These are phyloP conservation scores for Tenthredo scrophulariae DNA, from an alignment of 2,888 invertebrate genomes.

Conservation along the genomic window DNA sequence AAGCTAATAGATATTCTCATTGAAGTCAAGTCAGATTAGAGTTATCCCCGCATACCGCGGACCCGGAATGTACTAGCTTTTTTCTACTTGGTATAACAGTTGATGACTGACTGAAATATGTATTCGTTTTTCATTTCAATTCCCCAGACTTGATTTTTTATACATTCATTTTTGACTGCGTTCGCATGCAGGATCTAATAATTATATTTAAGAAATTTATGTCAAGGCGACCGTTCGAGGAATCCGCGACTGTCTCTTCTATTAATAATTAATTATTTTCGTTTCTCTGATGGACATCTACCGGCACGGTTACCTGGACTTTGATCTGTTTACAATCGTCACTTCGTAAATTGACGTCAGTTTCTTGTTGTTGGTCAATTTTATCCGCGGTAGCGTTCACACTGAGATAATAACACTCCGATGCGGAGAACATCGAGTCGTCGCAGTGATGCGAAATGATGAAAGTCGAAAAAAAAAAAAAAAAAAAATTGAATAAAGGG, in stretches of 20 bases:
- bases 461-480: not conserved
- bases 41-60: not conserved
- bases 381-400: not conserved
- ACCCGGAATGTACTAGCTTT: not conserved
- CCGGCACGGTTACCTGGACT: slow-evolving; percentile 51
- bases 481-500: not conserved
- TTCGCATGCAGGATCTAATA: not conserved
- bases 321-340: slow-evolving; percentile 54
- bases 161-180: not conserved
- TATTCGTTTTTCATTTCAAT: not conserved
- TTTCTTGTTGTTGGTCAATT: slow-evolving; percentile 45
- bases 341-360: slow-evolving; percentile 47
- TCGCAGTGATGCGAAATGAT: not conserved
- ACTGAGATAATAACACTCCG: not conserved
- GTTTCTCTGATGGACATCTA: not conserved
- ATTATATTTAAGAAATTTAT: slow-evolving; percentile 37
- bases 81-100: not conserved
- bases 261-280: slow-evolving; percentile 41
- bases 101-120: not conserved
- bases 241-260: slow-evolving; percentile 33
- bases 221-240: slow-evolving; percentile 34
- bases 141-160: not conserved
- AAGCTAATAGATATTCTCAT: not conserved
- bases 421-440: not conserved
- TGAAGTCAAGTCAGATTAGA: not conserved